A percentile compares a stretch with the other conserved stretches of the same genome.
Conservation (phyloP, 1,140 invertebrate genomes). For the Anoplolepis gracilipes region DNA sequence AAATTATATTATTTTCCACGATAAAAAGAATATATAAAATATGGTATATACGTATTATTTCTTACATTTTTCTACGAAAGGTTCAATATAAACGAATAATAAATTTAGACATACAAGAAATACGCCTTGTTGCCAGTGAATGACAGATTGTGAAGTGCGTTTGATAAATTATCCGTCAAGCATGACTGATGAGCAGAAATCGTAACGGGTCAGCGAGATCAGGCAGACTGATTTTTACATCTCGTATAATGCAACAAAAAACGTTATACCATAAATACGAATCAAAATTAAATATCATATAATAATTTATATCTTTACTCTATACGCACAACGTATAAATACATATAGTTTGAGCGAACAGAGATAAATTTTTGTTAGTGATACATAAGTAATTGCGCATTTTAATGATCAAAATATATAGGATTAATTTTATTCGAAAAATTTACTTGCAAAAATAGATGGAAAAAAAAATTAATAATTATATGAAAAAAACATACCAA, state of each 20-base stretch:
- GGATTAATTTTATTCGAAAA: background rate
- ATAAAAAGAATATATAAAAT: background rate
- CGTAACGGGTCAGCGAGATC: constrained; percentile 56
- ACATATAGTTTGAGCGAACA: constrained; percentile 4
- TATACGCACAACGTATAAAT: background rate
- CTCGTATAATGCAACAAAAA: background rate
- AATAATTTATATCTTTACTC: constrained; percentile 37
- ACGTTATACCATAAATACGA: background rate
- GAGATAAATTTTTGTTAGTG: background rate
- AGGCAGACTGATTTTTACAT: constrained; percentile 42
- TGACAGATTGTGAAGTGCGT: constrained; percentile 54
- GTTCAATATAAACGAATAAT: constrained; percentile 7
- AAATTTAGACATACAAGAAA: constrained; percentile 16
- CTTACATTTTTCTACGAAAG: constrained; percentile 3
- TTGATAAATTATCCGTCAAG: constrained; percentile 40
- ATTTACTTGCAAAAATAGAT: too few species aligned
- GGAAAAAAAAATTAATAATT: background rate
- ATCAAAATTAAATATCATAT: constrained; percentile 20
- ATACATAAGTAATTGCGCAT: background rate
- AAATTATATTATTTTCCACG: background rate
- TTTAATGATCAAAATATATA: background rate
- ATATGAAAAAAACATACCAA: background rate
- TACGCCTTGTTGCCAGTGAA: constrained; percentile 34
- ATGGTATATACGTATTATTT: background rate
- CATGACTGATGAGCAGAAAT: constrained; percentile 36